phyloP scores from a whole-genome alignment of 2,113 vertebrate species.

The Tupaia chinensis region DNA sequence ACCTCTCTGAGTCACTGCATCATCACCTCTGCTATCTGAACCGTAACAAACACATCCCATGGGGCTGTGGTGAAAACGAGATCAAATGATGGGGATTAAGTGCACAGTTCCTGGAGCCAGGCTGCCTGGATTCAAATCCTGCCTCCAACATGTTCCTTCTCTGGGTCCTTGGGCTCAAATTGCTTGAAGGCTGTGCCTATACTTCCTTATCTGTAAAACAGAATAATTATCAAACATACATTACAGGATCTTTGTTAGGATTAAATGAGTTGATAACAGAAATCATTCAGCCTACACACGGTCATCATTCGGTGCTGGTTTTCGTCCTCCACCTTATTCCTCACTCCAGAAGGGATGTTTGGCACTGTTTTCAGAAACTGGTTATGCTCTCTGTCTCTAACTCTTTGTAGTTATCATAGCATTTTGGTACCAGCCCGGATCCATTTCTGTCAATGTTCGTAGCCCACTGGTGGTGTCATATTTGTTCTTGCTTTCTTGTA shows the following conservation, averaged over 20 bases:
- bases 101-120: not conserved
- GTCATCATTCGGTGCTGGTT: not conserved
- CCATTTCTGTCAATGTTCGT: not conserved
- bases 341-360: not conserved
- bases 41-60: not conserved
- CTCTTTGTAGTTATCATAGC: not conserved
- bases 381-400: not conserved
- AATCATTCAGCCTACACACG: not conserved
- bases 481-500: not conserved
- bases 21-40: not conserved
- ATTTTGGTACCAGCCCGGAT: not conserved
- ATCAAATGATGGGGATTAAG: not conserved
- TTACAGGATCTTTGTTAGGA: not conserved
- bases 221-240: not conserved
- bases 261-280: not conserved
- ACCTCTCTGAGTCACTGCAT: constrained; percentile 33
- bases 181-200: not conserved
- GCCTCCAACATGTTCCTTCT: not conserved
- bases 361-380: too few species aligned
- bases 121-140: not conserved
- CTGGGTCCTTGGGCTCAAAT: not conserved
- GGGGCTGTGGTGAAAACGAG: not conserved
- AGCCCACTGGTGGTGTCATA: fast-evolving
- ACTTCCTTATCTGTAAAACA: not conserved
- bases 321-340: not conserved